phyloP scores from a whole-genome alignment of 2,113 vertebrate genomes.

The Calypte anna region DNA sequence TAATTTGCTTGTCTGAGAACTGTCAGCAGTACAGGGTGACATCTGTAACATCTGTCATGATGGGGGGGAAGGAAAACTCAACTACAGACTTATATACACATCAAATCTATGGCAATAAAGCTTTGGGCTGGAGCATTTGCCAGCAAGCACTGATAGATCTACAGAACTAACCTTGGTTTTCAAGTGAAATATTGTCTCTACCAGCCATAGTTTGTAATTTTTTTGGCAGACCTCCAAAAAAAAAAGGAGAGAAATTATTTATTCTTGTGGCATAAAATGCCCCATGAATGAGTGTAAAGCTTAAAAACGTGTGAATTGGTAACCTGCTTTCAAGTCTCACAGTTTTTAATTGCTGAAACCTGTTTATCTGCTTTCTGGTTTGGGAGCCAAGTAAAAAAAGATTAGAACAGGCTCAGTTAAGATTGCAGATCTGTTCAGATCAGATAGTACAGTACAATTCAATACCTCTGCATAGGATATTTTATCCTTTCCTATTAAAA shows the following conservation, averaged over 20 bases:
- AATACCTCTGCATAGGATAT: not conserved
- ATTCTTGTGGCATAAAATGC: not conserved
- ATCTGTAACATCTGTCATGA: not conserved
- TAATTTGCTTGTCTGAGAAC: not conserved
- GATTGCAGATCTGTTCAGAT: not conserved
- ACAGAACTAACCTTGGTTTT: not conserved
- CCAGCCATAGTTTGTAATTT: not conserved
- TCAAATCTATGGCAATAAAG: not conserved
- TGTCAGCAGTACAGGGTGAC: not conserved
- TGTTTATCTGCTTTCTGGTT: not conserved
- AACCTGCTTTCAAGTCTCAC: not conserved
- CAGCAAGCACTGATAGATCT: not conserved
- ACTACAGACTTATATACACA: not conserved
- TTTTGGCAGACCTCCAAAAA: not conserved
- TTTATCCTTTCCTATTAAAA: not conserved
- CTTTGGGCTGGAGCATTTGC: not conserved
- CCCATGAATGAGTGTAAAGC: not conserved
- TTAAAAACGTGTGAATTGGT: not conserved
- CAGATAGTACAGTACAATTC: not conserved
- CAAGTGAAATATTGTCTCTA: not conserved
- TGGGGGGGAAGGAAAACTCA: fast-evolving
- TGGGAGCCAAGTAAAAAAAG: not conserved
- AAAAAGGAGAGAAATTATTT: not conserved
- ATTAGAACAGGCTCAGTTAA: not conserved
- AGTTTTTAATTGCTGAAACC: not conserved